Evolutionary conservation across 1,140 invertebrate genomes (phyloP).

Genomic region (Anastrepha obliqua): DNA sequence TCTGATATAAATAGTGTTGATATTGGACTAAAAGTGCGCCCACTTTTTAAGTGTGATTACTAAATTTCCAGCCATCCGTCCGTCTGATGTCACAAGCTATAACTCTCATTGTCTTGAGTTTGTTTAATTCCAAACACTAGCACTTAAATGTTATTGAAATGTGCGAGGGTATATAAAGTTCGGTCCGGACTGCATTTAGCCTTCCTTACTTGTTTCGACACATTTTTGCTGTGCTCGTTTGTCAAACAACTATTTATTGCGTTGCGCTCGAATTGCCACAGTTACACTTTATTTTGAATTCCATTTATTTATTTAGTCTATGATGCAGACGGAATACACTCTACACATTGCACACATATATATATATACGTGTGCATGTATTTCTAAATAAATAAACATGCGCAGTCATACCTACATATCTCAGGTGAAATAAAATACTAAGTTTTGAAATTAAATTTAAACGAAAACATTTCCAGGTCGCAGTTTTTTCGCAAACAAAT

Average conservation of each 20-base stretch:
- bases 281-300: conserved; percentile 20
- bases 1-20: too few relatives aligned
- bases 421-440: neutral
- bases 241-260: conserved; percentile 4
- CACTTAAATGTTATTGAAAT: too few relatives aligned
- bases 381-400: neutral
- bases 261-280: conserved; percentile 44
- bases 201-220: neutral
- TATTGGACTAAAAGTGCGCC: too few relatives aligned
- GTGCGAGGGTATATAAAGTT: too few relatives aligned
- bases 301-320: conserved; percentile 38
- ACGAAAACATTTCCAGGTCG: neutral
- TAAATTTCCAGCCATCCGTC: too few relatives aligned
- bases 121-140: too few relatives aligned
- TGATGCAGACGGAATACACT: neutral
- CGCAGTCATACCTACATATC: neutral
- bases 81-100: too few relatives aligned
- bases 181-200: too few relatives aligned
- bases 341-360: neutral
- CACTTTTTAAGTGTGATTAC: too few relatives aligned
- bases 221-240: conserved; percentile 8
- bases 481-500: too few relatives aligned
- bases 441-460: neutral
- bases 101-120: too few relatives aligned
- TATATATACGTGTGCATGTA: neutral